Percentiles rank a stretch among this genome's conserved stretches.
These are phyloP conservation scores for Oreochromis niloticus DNA, from an alignment of 2,113 vertebrate genomes.

Conservation along the genomic window DNA sequence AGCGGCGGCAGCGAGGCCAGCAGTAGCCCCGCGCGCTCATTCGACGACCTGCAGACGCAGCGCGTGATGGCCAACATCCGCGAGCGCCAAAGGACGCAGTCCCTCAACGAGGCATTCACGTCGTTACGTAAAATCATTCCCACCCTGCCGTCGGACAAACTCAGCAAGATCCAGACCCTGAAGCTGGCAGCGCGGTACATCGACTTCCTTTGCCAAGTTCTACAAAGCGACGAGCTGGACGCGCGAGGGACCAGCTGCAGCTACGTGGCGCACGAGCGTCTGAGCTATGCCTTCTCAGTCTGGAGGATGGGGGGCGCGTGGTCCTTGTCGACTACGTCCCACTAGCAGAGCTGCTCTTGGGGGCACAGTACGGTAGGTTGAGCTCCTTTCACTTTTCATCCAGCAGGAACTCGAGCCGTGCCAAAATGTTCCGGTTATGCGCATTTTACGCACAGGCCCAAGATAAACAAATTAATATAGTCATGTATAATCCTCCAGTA, in stretches of 20 bases:
- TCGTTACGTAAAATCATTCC: constrained; percentile 96
- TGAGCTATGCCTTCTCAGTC: constrained; percentile 98
- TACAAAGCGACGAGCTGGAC: constrained; percentile 97
- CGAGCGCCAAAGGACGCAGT: constrained; percentile 94
- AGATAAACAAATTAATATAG: neutral
- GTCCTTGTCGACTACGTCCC: constrained; percentile 93
- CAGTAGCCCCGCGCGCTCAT: constrained; percentile 84
- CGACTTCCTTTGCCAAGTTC: constrained; percentile 95
- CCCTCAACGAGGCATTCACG: constrained; percentile 95
- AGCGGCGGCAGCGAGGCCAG: constrained; percentile 80
- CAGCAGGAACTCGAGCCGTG: neutral
- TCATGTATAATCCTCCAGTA: neutral
- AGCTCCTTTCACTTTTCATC: neutral
- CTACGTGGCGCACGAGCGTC: constrained; percentile 95
- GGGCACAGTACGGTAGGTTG: constrained; percentile 48
- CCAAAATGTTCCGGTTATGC: neutral
- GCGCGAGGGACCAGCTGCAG: constrained; percentile 96
- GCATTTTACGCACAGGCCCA: constrained; percentile 12
- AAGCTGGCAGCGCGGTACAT: constrained; percentile 96
- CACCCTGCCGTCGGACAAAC: constrained; percentile 95
- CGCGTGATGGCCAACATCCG: constrained; percentile 97
- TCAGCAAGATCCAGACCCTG: constrained; percentile 98
- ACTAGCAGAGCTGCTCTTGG: constrained; percentile 70
- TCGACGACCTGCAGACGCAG: constrained; percentile 93
- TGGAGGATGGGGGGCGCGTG: constrained; percentile 99